Evolutionary conservation across 2,888 invertebrate species (phyloP).

Genomic region (Tryphoninae sp.): DNA sequence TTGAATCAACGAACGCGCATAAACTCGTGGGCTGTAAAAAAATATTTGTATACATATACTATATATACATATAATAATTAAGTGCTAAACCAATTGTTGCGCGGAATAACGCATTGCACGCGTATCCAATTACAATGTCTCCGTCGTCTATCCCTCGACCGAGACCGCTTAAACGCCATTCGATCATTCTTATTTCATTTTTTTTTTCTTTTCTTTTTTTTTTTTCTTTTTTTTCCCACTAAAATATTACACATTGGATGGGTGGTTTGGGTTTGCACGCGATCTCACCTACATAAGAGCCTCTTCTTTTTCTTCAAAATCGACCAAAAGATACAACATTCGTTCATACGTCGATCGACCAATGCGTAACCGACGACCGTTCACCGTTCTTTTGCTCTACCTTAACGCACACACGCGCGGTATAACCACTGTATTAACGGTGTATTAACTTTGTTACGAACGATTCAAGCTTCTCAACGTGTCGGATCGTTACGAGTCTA

Average conservation of each 20-base stretch:
- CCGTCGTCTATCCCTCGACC: neutral
- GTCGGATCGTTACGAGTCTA: slow-evolving; percentile 9
- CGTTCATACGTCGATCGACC: too few species aligned
- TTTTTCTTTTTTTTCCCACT: neutral
- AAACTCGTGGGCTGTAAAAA: slow-evolving; percentile 51
- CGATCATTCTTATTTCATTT: neutral
- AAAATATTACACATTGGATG: neutral
- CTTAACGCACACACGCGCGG: too few species aligned
- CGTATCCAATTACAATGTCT: slow-evolving; percentile 20
- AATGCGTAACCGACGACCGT: too few species aligned
- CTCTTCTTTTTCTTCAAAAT: neutral
- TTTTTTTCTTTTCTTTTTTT: neutral
- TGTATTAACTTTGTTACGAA: slow-evolving; percentile 4
- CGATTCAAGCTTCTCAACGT: slow-evolving; percentile 8
- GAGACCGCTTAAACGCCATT: too few species aligned
- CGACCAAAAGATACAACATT: neutral
- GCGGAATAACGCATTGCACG: slow-evolving; percentile 23
- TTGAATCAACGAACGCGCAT: slow-evolving; percentile 36
- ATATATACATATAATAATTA: slow-evolving; percentile 42
- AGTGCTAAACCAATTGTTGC: slow-evolving; percentile 35
- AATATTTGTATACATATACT: slow-evolving; percentile 42
- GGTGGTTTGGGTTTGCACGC: neutral
- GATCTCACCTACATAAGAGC: slow-evolving; percentile 23
- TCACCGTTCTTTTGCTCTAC: too few species aligned
- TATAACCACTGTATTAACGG: neutral